These are phyloP conservation scores for Hestina assimilis DNA, from an alignment of 1,140 invertebrate species.

Conservation along the genomic window DNA sequence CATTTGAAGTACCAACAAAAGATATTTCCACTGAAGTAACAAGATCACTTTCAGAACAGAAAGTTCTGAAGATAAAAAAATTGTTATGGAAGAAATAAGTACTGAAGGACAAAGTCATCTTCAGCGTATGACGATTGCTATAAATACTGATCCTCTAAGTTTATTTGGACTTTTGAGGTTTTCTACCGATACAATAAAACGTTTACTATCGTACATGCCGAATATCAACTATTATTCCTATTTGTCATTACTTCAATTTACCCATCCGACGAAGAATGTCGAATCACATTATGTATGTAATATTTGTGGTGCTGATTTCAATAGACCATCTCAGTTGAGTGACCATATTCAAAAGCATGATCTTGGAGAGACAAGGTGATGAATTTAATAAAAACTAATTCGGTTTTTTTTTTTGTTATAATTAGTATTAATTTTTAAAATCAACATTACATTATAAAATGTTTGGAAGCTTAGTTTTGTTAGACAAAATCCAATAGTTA, in stretches of 20 bases:
- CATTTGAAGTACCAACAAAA: constrained; percentile 44
- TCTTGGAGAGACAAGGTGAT: constrained; percentile 48
- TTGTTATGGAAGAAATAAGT: constrained; percentile 28
- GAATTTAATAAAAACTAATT: background rate
- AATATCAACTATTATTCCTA: constrained; percentile 45
- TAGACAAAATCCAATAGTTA: no score
- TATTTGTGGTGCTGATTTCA: constrained; percentile 54
- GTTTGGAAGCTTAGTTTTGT: no score
- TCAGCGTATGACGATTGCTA: constrained; percentile 41
- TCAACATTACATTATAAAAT: no score
- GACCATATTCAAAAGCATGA: constrained; percentile 55
- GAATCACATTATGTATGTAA: constrained; percentile 46
- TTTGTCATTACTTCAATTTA: constrained; percentile 35
- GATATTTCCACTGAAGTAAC: constrained; percentile 52
- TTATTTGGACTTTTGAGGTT: constrained; percentile 46
- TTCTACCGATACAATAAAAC: constrained; percentile 49
- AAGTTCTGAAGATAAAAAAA: constrained; percentile 5
- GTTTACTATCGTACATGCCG: constrained; percentile 48
- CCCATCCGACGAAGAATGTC: constrained; percentile 13
- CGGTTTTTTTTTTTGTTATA: background rate
- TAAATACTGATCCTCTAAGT: constrained; percentile 61
- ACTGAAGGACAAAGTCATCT: background rate
- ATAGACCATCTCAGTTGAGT: constrained; percentile 45
- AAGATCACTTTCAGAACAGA: constrained; percentile 38
- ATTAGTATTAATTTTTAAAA: background rate